A percentile compares a stretch with the other conserved stretches of the same genome.
These are phyloP conservation scores for Malthinus flaveolus DNA, from an alignment of 2,888 invertebrate species.

Conservation along the genomic window DNA sequence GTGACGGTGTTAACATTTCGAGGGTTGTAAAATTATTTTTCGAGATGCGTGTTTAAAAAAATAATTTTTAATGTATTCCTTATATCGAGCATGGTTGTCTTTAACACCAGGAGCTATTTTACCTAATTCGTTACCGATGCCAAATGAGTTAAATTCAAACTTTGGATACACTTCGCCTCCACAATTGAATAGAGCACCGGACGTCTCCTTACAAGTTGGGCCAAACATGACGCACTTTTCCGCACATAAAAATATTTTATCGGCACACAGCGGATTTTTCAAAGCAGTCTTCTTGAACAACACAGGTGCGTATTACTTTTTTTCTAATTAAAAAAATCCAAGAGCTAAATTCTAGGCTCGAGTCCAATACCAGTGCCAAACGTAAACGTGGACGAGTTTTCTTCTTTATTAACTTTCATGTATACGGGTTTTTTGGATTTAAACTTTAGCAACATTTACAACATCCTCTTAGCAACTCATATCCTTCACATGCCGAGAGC, in stretches of 20 bases:
- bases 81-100: slow-evolving; percentile 56
- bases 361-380: slow-evolving; percentile 58
- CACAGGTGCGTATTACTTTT: slow-evolving; percentile 40
- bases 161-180: slow-evolving; percentile 21
- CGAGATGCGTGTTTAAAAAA: background rate
- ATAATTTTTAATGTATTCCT: slow-evolving; percentile 50
- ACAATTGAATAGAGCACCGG: slow-evolving; percentile 53
- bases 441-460: slow-evolving; percentile 71
- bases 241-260: slow-evolving; percentile 67
- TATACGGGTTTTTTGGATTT: slow-evolving; percentile 74
- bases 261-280: slow-evolving; percentile 72
- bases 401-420: slow-evolving; percentile 72
- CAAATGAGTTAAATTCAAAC: background rate
- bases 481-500: slow-evolving; percentile 75
- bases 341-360: slow-evolving; percentile 39
- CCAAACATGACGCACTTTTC: slow-evolving; percentile 66
- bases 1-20: slow-evolving; percentile 14
- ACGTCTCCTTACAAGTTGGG: slow-evolving; percentile 67
- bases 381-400: slow-evolving; percentile 65
- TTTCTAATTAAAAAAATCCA: background rate
- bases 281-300: slow-evolving; percentile 62
- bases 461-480: slow-evolving; percentile 71
- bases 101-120: slow-evolving; percentile 42
- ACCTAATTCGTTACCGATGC: slow-evolving; percentile 32
- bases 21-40: slow-evolving; percentile 1